Evolutionary conservation across 1,140 invertebrate species (phyloP), one percentile per base, ranked within the genome.

Genomic region (Chrysopa pallens): DNA sequence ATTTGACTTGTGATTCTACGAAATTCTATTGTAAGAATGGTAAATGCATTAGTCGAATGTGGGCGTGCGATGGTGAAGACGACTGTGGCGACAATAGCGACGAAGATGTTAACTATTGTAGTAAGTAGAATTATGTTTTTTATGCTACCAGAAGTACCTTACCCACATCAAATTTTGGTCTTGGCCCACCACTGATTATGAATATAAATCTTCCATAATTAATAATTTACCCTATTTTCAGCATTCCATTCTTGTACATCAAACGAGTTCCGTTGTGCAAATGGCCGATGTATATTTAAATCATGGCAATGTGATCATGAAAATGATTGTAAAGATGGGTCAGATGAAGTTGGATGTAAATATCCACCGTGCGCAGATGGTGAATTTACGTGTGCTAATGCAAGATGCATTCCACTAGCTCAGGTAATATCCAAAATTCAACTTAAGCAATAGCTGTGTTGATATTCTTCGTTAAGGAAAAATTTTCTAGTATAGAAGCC

Each of bases 21-120:
- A 93, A 95, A 59, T 97, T 96, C 61, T 83, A 86, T 47, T 98
- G 95, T 57, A 73, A 73, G 8, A 95, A 95, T 60, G 90, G 89
- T 6, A 84, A 91, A 52, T 99, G 94, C 55, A 93, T 98, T 43
- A 88, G 85, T 0, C 66, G 88, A 39, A 84, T 94, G 72, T 98
- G 92, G 87, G 84, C 90, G 4, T 98, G 94, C 60, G 93, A 97
- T 60, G 85, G 86, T 0, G 91, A 96, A 48, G 83, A 92, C 50
- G 88, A 96, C 53, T 96, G 93, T 56, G 85, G 86, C 0, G 95
- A 98, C 59, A 83, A 79, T 17, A 84, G 83, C 3, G 94, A 99
- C 60, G 95, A 98, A 67, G 82, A 93, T 54, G 67, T 69, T 13
- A 84, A 84, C 53, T 95, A 93, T 55, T 98, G 93, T 60, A 72